Evolutionary conservation across 23 tunicate genomes (phyloP).

Genomic region (Diplosoma virens): DNA sequence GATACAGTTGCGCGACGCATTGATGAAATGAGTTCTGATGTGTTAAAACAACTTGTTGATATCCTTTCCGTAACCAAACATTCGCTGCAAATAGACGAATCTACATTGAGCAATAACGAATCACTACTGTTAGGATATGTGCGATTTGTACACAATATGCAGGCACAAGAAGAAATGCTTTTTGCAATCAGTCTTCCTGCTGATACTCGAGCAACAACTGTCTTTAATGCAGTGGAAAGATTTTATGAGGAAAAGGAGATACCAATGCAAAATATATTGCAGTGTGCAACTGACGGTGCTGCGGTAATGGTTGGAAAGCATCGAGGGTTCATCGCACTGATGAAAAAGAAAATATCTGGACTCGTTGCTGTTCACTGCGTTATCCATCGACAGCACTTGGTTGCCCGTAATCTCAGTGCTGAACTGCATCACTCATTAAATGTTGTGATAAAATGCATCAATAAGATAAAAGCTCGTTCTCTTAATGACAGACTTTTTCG

Average conservation of each 20-base stretch:
- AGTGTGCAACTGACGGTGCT: no score
- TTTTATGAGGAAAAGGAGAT: neutral
- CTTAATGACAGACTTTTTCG: conserved; percentile 45
- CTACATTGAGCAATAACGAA: conserved; percentile 25
- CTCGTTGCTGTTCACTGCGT: conserved; percentile 33
- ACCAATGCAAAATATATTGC: conserved; percentile 22
- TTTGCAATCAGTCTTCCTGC: conserved; percentile 17
- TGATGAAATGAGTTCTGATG: conserved; percentile 23
- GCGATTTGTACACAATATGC: conserved; percentile 37
- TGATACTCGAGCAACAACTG: conserved; percentile 42
- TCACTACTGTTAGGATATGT: conserved; percentile 38
- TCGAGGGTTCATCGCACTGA: conserved; percentile 40
- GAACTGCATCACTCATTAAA: conserved; percentile 17
- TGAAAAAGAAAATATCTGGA: conserved; percentile 15
- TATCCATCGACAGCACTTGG: conserved; percentile 54
- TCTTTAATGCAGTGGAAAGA: no score
- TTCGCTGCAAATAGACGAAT: conserved; percentile 26
- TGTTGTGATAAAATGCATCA: conserved; percentile 24
- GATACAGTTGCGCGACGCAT: conserved; percentile 23
- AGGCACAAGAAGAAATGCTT: conserved; percentile 26
- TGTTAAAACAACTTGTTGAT: conserved; percentile 14
- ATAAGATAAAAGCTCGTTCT: conserved; percentile 35
- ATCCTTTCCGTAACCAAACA: conserved; percentile 21
- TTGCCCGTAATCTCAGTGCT: conserved; percentile 31
- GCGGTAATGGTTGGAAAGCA: conserved; percentile 13